Conservation (phyloP, 2,888 invertebrate genomes). For the Dryadula phaetusa region DNA sequence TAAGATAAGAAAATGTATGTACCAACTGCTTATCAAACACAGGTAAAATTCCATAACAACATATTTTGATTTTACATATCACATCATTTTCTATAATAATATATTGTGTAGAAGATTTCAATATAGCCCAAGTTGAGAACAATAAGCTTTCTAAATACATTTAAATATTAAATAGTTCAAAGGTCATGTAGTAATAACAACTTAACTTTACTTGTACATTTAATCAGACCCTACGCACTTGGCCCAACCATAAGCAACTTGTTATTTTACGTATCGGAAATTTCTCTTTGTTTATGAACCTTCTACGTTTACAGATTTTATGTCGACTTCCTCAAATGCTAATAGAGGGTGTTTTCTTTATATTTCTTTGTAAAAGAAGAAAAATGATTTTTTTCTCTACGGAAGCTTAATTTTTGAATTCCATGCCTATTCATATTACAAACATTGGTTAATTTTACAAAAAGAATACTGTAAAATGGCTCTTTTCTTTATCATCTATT, state of each 20-base stretch:
- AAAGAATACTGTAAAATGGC: neutral
- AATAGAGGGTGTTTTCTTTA: slow-evolving; percentile 34
- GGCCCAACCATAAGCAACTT: slow-evolving; percentile 27
- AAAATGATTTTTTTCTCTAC: slow-evolving; percentile 17
- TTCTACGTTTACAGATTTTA: slow-evolving; percentile 35
- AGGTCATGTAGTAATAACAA: slow-evolving; percentile 30
- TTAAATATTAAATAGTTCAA: slow-evolving; percentile 23
- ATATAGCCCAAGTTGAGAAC: neutral
- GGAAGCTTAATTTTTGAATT: neutral
- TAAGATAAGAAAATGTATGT: no score
- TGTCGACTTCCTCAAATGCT: slow-evolving; percentile 35
- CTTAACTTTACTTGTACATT: slow-evolving; percentile 23
- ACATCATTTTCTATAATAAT: neutral
- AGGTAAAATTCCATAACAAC: neutral
- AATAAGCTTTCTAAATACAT: neutral
- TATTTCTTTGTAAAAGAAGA: slow-evolving; percentile 9
- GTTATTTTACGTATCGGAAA: slow-evolving; percentile 30
- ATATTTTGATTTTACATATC: neutral
- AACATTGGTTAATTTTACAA: slow-evolving; percentile 11
- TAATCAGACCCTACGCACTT: slow-evolving; percentile 25
- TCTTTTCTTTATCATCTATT: slow-evolving; percentile 1
- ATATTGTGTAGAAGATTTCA: neutral
- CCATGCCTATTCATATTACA: neutral
- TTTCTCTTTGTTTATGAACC: slow-evolving; percentile 34
- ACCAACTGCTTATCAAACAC: no score